Percentiles rank a stretch among this genome's conserved stretches.
These are phyloP conservation scores for Ctenicera cuprea DNA, from an alignment of 2,888 invertebrate genomes.

Conservation along the genomic window DNA sequence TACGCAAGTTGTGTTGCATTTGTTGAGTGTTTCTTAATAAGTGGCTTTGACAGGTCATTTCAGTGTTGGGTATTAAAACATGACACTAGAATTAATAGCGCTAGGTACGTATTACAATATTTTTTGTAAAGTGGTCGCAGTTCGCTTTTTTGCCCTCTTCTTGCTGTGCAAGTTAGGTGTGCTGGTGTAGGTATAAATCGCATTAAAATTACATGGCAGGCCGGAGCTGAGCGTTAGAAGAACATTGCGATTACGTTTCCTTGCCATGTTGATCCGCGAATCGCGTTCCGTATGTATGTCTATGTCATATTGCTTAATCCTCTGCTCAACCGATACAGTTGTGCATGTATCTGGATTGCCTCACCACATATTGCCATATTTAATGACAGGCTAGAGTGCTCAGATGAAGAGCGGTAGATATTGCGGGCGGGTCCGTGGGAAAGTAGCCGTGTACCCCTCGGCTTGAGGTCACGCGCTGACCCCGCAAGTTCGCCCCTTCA, in stretches of 20 bases:
- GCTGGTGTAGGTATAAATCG: slow-evolving; percentile 36
- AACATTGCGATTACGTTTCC: slow-evolving; percentile 23
- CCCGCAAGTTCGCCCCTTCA: slow-evolving; percentile 65
- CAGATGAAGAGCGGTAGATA: slow-evolving; percentile 73
- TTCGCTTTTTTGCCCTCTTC: slow-evolving; percentile 25
- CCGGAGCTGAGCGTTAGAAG: slow-evolving; percentile 34
- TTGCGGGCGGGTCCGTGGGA: slow-evolving; percentile 74
- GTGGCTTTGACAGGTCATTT: slow-evolving; percentile 37
- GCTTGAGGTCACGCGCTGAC: slow-evolving; percentile 73
- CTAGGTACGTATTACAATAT: slow-evolving; percentile 32
- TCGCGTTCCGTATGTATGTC: slow-evolving; percentile 33
- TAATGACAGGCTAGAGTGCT: slow-evolving; percentile 72
- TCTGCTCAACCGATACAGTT: slow-evolving; percentile 68
- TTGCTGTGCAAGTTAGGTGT: slow-evolving; percentile 13
- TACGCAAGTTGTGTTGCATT: slow-evolving; percentile 17
- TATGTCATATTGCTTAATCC: slow-evolving; percentile 52
- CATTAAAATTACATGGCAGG: slow-evolving; percentile 36
- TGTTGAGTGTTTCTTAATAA: slow-evolving; percentile 36
- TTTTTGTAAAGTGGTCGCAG: slow-evolving; percentile 5
- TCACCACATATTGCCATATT: slow-evolving; percentile 73
- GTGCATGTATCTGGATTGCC: slow-evolving; percentile 68
- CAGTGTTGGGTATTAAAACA: slow-evolving; percentile 35
- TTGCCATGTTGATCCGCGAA: slow-evolving; percentile 32
- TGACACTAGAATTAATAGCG: slow-evolving; percentile 40
- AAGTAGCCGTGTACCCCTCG: slow-evolving; percentile 74